Conservation (phyloP, 1,140 invertebrate species). For the Pogonus chalceus region DNA sequence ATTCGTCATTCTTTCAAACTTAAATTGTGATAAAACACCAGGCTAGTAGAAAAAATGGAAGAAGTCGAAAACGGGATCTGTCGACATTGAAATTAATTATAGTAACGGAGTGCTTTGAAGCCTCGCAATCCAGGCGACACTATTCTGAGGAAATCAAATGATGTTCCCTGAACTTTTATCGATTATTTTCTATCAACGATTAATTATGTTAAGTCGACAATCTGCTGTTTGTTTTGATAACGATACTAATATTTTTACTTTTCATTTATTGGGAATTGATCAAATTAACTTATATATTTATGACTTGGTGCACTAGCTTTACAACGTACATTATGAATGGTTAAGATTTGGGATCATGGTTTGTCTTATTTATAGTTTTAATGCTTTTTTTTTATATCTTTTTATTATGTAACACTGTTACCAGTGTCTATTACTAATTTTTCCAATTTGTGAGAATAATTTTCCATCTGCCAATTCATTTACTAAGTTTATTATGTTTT, state of each 20-base stretch:
- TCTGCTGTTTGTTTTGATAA: neutral
- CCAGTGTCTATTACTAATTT: no score
- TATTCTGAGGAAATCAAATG: neutral
- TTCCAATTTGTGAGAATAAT: no score
- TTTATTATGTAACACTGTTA: no score
- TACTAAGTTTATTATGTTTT: no score
- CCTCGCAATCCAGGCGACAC: neutral
- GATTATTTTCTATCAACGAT: constrained; percentile 2
- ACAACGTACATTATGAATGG: neutral
- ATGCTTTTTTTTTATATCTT: neutral
- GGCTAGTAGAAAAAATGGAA: neutral
- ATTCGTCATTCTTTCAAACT: neutral
- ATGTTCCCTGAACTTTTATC: neutral
- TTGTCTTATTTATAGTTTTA: neutral
- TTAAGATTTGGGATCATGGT: neutral
- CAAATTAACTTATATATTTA: neutral
- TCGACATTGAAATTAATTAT: constrained; percentile 3
- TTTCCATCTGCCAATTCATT: no score
- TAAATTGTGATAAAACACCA: neutral
- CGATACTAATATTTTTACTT: neutral
- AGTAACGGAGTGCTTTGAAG: neutral
- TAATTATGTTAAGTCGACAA: constrained; percentile 2
- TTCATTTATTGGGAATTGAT: neutral
- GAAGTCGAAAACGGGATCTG: neutral
- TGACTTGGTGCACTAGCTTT: neutral